These are phyloP conservation scores for Nerophis ophidion DNA, from an alignment of 2,113 vertebrate genomes.

Conservation along the genomic window DNA sequence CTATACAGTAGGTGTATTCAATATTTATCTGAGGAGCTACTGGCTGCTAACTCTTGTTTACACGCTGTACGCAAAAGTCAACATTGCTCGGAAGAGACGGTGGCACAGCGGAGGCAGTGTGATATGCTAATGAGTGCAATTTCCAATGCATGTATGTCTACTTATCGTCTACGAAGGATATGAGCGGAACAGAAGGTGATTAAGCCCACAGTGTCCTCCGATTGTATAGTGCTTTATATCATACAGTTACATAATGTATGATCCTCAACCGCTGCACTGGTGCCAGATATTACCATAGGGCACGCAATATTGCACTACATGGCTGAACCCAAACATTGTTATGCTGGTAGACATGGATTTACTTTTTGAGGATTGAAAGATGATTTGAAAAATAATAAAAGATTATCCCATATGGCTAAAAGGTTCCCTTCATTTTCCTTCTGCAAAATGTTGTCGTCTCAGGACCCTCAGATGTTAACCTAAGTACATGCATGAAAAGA, in stretches of 20 bases:
- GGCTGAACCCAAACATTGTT: slow-evolving; percentile 32
- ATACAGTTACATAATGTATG: slow-evolving; percentile 61
- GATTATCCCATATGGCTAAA: slow-evolving; percentile 18
- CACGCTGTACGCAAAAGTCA: slow-evolving; percentile 49
- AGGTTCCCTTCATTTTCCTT: slow-evolving; percentile 24
- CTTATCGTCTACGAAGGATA: slow-evolving; percentile 20
- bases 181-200: slow-evolving; percentile 38
- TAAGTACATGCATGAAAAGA: slow-evolving; percentile 40
- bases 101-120: slow-evolving; percentile 29
- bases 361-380: slow-evolving; percentile 11
- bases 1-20: slow-evolving; percentile 62
- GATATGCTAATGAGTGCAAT: slow-evolving; percentile 32
- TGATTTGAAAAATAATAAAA: slow-evolving; percentile 22
- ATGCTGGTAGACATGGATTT: slow-evolving; percentile 31
- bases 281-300: slow-evolving; percentile 46
- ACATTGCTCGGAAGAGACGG: slow-evolving; percentile 51
- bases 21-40: slow-evolving; percentile 71
- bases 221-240: slow-evolving; percentile 32
- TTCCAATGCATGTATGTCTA: slow-evolving; percentile 20
- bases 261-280: slow-evolving; percentile 39
- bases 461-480: slow-evolving; percentile 10
- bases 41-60: slow-evolving; percentile 71
- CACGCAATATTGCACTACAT: slow-evolving; percentile 37
- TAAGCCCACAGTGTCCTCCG: slow-evolving; percentile 45
- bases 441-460: slow-evolving; percentile 16